Conservation (phyloP, 2,797 vertebrate genomes). For the Leucoraja ocellata region DNA sequence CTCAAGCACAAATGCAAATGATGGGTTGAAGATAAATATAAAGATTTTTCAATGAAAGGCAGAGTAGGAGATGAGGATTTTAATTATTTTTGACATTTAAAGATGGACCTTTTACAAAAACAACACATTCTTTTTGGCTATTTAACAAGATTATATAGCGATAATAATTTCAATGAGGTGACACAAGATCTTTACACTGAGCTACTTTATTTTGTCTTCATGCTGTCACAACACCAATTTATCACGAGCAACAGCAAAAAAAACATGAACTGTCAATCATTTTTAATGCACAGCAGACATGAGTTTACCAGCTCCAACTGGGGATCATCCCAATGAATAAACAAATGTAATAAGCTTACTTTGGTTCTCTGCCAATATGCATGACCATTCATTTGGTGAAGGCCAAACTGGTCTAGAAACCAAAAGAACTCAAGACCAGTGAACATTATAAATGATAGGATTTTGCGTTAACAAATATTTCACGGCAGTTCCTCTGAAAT, state of each 20-base stretch:
- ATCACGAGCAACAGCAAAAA: background rate
- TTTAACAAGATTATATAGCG: background rate
- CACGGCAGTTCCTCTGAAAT: background rate
- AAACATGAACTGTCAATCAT: background rate
- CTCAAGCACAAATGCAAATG: background rate
- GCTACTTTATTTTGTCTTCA: background rate
- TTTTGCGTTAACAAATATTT: background rate
- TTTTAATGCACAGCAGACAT: background rate
- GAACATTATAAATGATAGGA: background rate
- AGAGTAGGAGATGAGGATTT: background rate
- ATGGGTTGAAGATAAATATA: background rate
- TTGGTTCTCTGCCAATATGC: background rate
- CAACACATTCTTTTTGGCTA: background rate
- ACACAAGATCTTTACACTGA: background rate
- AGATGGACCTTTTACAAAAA: background rate
- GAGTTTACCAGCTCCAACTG: background rate
- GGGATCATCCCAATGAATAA: background rate
- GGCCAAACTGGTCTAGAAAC: background rate
- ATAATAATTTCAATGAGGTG: background rate
- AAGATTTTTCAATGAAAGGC: background rate
- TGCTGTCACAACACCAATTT: background rate
- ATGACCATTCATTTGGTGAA: background rate
- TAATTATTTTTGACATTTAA: background rate
- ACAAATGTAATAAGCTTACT: background rate
- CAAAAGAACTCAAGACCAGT: background rate